A percentile compares a stretch with the other conserved stretches of the same genome.
Evolutionary conservation across 2,113 vertebrate species (phyloP).

Genomic region (Alethe castanea): DNA sequence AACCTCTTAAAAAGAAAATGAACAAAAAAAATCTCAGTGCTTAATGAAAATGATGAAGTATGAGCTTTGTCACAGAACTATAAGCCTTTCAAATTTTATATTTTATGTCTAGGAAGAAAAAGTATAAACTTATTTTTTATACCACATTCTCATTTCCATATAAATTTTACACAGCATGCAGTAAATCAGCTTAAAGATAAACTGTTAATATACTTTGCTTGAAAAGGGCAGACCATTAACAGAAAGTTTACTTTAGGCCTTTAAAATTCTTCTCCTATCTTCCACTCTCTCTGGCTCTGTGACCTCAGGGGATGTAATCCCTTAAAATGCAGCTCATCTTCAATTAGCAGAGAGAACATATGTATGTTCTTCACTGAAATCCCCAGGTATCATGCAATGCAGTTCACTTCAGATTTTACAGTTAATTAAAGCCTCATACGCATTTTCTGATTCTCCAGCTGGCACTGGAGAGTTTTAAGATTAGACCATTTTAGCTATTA

Average conservation of each 20-base stretch:
- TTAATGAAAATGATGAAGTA: background rate
- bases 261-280: slow-evolving; percentile 63
- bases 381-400: slow-evolving; percentile 66
- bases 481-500: slow-evolving; percentile 46
- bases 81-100: background rate
- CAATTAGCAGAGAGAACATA: slow-evolving; percentile 78
- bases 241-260: slow-evolving; percentile 64
- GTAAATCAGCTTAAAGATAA: slow-evolving; percentile 32
- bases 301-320: slow-evolving; percentile 65
- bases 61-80: background rate
- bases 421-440: slow-evolving; percentile 75
- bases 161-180: background rate
- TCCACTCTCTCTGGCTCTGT: slow-evolving; percentile 8
- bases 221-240: slow-evolving; percentile 27
- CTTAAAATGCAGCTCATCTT: slow-evolving; percentile 76
- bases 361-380: slow-evolving; percentile 74
- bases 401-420: slow-evolving; percentile 71
- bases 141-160: background rate
- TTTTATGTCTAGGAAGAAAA: background rate
- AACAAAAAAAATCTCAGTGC: background rate
- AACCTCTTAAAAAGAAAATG: background rate
- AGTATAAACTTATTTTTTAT: background rate
- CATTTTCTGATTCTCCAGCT: slow-evolving; percentile 69
- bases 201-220: slow-evolving; percentile 21
- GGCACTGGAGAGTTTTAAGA: slow-evolving; percentile 56